Evolutionary conservation across 1,140 invertebrate genomes (phyloP).

Genomic region (Camponotus vicinus): DNA sequence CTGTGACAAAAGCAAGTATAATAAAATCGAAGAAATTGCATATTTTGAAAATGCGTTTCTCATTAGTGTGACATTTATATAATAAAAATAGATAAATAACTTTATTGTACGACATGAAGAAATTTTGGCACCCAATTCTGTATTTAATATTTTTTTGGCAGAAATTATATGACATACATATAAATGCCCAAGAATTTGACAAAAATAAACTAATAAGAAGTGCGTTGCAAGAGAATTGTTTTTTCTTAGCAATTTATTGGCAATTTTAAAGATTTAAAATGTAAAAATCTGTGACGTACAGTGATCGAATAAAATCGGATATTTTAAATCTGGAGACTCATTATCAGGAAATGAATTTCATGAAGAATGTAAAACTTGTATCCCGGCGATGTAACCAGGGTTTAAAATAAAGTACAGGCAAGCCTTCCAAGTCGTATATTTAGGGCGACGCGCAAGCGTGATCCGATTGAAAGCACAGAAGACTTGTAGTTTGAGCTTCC

Average conservation of each 20-base stretch:
- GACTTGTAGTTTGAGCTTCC: conserved; percentile 67
- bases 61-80: no score
- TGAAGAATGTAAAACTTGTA: conserved; percentile 44
- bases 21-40: no score
- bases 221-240: not conserved
- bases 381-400: conserved; percentile 59
- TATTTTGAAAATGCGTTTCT: no score
- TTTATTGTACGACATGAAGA: no score
- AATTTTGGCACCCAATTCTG: not conserved
- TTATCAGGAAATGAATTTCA: conserved; percentile 28
- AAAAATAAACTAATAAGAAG: not conserved
- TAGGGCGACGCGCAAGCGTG: conserved; percentile 81
- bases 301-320: not conserved
- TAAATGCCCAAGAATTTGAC: not conserved
- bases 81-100: no score
- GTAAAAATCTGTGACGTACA: not conserved
- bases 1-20: no score
- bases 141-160: not conserved
- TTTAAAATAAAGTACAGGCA: conserved; percentile 81
- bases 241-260: not conserved
- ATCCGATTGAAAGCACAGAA: conserved; percentile 76
- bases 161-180: not conserved
- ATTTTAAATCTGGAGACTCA: not conserved
- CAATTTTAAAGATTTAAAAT: not conserved
- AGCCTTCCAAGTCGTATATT: conserved; percentile 81